Conservation (phyloP, 2,888 invertebrate species). For the Alviniconcha strummeri region DNA sequence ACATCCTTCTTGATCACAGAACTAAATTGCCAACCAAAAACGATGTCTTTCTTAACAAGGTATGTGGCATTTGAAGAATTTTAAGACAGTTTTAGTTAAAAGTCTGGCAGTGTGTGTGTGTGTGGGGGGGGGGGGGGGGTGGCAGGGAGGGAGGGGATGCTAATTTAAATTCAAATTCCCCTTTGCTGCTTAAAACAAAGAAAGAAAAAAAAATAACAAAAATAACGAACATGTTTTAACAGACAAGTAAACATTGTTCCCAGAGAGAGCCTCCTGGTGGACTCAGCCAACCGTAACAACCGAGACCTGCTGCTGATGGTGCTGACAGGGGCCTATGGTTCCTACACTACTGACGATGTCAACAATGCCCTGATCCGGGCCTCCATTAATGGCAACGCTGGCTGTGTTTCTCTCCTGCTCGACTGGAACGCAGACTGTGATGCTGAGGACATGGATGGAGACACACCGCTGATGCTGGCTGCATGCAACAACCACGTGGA, state of each 20-base stretch:
- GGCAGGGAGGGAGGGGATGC: background rate
- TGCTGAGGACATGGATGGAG: constrained; percentile 49
- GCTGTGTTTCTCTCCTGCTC: constrained; percentile 37
- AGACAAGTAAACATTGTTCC: background rate
- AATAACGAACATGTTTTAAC: background rate
- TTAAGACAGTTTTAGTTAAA: no score
- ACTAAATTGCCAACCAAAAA: no score
- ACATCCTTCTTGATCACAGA: background rate
- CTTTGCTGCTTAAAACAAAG: no score
- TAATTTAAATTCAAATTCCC: background rate
- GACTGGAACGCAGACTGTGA: constrained; percentile 45
- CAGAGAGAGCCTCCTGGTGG: constrained; percentile 38
- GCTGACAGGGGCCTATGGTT: constrained; percentile 44
- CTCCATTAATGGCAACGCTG: constrained; percentile 40
- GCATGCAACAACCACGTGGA: constrained; percentile 45
- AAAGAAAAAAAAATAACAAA: no score
- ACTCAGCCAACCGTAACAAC: constrained; percentile 49
- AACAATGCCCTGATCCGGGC: constrained; percentile 47
- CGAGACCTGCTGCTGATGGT: constrained; percentile 44
- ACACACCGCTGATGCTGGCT: constrained; percentile 52
- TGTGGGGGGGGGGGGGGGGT: background rate
- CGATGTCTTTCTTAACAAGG: constrained; percentile 21
- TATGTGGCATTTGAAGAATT: background rate
- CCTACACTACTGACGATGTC: constrained; percentile 40
- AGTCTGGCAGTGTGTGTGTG: background rate